Percentiles rank a stretch among this genome's conserved stretches.
phyloP scores from a whole-genome alignment of 1,140 invertebrate genomes.

The Leptinotarsa lineolata region DNA sequence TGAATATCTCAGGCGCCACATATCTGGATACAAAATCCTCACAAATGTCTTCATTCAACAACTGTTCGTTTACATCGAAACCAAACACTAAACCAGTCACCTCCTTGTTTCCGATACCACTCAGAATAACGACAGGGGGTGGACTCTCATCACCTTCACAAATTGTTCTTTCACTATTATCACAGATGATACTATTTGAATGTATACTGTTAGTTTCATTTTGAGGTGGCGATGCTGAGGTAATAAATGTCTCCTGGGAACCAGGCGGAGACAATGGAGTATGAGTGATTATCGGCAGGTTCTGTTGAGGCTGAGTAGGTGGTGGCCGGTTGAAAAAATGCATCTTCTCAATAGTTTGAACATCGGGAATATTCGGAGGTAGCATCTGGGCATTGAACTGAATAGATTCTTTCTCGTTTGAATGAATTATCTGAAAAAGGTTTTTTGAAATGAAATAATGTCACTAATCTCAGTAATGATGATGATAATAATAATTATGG shows the following conservation, averaged over 20 bases:
- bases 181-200: constrained; percentile 14
- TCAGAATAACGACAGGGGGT: constrained; percentile 67
- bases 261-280: not conserved
- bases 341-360: constrained; percentile 52
- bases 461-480: not conserved
- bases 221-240: not conserved
- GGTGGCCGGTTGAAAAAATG: constrained; percentile 45
- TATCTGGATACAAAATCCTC: constrained; percentile 36
- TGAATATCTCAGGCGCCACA: constrained; percentile 33
- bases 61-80: constrained; percentile 70
- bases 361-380: constrained; percentile 50
- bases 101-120: constrained; percentile 58
- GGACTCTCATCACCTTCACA: constrained; percentile 32
- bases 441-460: constrained; percentile 17
- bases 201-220: constrained; percentile 10
- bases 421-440: constrained; percentile 40
- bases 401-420: constrained; percentile 37
- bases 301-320: constrained; percentile 18
- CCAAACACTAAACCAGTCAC: constrained; percentile 65
- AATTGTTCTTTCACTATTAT: constrained; percentile 21
- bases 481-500: too few species aligned
- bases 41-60: constrained; percentile 55
- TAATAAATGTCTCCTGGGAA: constrained; percentile 5
- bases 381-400: constrained; percentile 38
- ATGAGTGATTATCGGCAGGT: constrained; percentile 16